Evolutionary conservation across 2,888 invertebrate species (phyloP).

Genomic region (Cataglyphis altisquamis): DNA sequence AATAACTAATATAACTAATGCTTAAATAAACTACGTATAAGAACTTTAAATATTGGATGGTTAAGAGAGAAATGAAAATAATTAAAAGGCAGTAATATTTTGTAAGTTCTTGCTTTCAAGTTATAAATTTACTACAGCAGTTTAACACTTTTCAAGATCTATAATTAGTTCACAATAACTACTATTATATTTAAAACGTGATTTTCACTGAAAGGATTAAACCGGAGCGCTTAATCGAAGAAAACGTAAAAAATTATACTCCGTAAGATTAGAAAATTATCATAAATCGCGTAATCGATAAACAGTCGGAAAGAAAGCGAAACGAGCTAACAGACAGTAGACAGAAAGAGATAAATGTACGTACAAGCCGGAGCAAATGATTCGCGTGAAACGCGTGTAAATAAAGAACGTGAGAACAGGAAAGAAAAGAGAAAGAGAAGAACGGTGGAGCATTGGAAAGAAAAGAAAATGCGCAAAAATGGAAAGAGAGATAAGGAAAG

Average conservation of each 20-base stretch:
- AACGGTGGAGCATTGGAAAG: background rate
- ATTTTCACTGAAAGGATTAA: slow-evolving; percentile 16
- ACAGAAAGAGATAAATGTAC: background rate
- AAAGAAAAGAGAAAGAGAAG: background rate
- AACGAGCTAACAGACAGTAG: background rate
- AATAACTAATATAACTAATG: background rate
- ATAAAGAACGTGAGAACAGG: slow-evolving; percentile 50
- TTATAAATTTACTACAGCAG: background rate
- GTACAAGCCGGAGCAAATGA: slow-evolving; percentile 23
- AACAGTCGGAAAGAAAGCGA: slow-evolving; percentile 25
- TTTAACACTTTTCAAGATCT: background rate
- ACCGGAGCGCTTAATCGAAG: slow-evolving; percentile 1
- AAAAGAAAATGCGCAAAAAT: slow-evolving; percentile 20
- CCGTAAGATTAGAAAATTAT: slow-evolving; percentile 15
- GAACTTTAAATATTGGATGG: background rate
- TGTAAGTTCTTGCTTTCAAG: background rate
- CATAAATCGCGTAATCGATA: slow-evolving; percentile 17
- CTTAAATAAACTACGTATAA: background rate
- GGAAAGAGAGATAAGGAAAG: background rate
- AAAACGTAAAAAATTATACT: background rate
- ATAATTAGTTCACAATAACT: background rate
- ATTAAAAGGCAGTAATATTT: slow-evolving; percentile 14
- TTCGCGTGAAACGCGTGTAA: slow-evolving; percentile 43
- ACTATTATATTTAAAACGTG: background rate
- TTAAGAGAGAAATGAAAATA: background rate